Conservation (phyloP, 2,888 invertebrate genomes). For the Neria commutata region DNA sequence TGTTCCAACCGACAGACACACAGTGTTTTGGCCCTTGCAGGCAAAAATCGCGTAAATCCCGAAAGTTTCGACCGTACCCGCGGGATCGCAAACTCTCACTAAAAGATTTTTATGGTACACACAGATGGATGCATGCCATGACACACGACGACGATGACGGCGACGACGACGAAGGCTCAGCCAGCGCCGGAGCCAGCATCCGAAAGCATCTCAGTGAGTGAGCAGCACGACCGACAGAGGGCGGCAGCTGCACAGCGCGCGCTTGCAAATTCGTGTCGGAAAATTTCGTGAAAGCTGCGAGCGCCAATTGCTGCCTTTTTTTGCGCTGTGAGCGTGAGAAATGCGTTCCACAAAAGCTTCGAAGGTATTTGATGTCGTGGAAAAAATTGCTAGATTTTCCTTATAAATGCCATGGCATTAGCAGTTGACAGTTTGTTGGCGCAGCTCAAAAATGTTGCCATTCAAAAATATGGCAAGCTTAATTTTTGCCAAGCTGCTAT, state of each 20-base stretch:
- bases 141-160: neutral
- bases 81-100: conserved; percentile 63
- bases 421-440: too few species aligned
- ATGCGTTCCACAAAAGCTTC: too few species aligned
- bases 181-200: conserved; percentile 37
- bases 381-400: too few species aligned
- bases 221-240: conserved; percentile 4
- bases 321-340: too few species aligned
- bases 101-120: conserved; percentile 61
- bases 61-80: conserved; percentile 61
- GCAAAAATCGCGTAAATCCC: conserved; percentile 38
- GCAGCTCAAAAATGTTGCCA: too few species aligned
- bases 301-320: too few species aligned
- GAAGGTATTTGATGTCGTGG: too few species aligned
- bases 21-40: conserved; percentile 28
- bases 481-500: too few species aligned
- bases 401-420: too few species aligned
- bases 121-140: conserved; percentile 38
- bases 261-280: neutral
- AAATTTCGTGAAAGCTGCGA: too few species aligned
- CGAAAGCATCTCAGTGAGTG: conserved; percentile 25
- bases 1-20: neutral
- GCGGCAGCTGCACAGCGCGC: neutral
- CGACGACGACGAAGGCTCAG: neutral
- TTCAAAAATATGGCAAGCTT: too few species aligned